Base-by-base conservation (phyloP, 2,888 invertebrate genomes). In the Perithous albicinctus region DNA sequence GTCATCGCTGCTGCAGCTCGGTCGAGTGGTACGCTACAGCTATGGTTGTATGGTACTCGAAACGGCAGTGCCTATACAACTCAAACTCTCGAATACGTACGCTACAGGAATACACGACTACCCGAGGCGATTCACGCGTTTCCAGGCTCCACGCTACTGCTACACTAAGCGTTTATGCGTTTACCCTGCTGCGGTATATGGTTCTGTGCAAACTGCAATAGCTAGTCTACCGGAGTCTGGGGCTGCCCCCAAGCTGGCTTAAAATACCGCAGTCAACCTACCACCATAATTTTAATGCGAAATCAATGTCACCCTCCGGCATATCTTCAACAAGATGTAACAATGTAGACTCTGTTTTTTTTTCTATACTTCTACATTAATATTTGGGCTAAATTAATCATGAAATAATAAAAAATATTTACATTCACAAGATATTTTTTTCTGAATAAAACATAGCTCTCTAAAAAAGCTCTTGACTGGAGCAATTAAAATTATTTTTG, bases 291-390 rank as follows among this genome's bases (percentile, higher is more conserved):
- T 84, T 85, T 85, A 85, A 84, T 85, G 85, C 73, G 78, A 85
- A 84, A 86, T 85, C 85, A 82, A 86, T 85, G 83, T 85, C 85
- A 61, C 72, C 79, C 83, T 81, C 56, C 20, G 63, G 82, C 77
- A 59, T 66, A 73, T 80, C 80, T 63, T 43, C 18, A 48, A 32
- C 46, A 20, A 59, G n/a, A 23, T 38, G 8, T 48, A 43, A 7
- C 32, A 5, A n/a, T 54, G 7, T 29, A 20, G 18, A 5, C 10
- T 26, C 20, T 29, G 32, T 7, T 38, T 67, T 7, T 56, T 76
- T 59, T 15, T 2, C 23, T 41, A 20, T 26, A 51, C 1, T 23
- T 2, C 1, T 41, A 18, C 8, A 29, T 4, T 43, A 12, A n/a
- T 3, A 10, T 59, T 64, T 35, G n/a, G 6, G 23, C 32, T 10